Evolutionary conservation across 2,797 vertebrate genomes (phyloP), one percentile per base, ranked within the genome.

Genomic region (Schizopygopsis malacanthus): DNA sequence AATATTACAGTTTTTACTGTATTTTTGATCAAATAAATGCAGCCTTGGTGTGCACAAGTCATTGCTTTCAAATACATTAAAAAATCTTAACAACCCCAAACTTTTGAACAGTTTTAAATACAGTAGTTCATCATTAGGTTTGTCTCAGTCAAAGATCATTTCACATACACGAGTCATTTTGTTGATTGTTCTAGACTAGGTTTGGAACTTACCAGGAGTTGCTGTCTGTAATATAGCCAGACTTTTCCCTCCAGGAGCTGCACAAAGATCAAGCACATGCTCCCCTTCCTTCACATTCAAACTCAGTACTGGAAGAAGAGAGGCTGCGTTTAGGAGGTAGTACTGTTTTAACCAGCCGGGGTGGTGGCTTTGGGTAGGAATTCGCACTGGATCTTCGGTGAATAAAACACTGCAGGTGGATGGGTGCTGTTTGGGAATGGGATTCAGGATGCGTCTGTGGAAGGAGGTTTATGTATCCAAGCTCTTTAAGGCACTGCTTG

Each of bases 241-340:
- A 1, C 97, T 96, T 95, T 99, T 99, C 4, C 98, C 98, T 61
- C 98, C 98, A 2, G 98, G 98, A 15, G 98, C 97, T 61, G 98
- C 96, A 90, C 98, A 99, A 88, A 99, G 93, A 92, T 99, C 98
- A 94, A 99, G 91, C 92, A 99, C 93, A 0, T 89, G 91, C n/a
- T 99, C 97, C 22, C 97, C 97, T 80, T 97, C 93, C 85, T 73
- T 89, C 84, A 97, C 91, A 84, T 95, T 95, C 79, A 99, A 89
- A 8, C 97, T 97, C 91, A 99, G 90, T 47, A 98, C 97, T 0
- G 98, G 97, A 39, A 99, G 95, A 88, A 99, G 87, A 0, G 98
- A 99, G 15, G 98, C 96, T 15, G 97, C 97, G 8, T 99, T 99
- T 78, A 99, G 94, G 67, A 99, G 95, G 80, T 96, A 99, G 92